phyloP scores from a whole-genome alignment of 2,113 vertebrate species.

The pig (Sus scrofa) region T2T-Sscrofa CM000815.6:106317001-106317500 shows the following conservation, averaged over 20 bases:
- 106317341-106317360: slow-evolving; percentile 16
- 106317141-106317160: not conserved
- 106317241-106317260: not conserved
- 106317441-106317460: not conserved
- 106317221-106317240: not conserved
- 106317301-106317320: not conserved
- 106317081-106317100: not conserved
- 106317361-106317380: slow-evolving; percentile 28
- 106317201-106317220: not conserved
- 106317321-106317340: slow-evolving; percentile 10
- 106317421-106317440: not conserved
- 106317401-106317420: not conserved
- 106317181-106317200: not conserved
- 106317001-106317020: not conserved
- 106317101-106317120: not conserved
- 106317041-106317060: not conserved
- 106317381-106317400: slow-evolving; percentile 27
- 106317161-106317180: not conserved
- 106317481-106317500: not conserved
- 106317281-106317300: slow-evolving; percentile 22
- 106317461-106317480: not conserved
- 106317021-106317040: slow-evolving; percentile 38
- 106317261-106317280: slow-evolving; percentile 14
- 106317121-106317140: not conserved
- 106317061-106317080: not conserved